These are phyloP conservation scores for Calcarius lapponicus DNA, from an alignment of 2,797 vertebrate genomes.

Conservation along the genomic window DNA sequence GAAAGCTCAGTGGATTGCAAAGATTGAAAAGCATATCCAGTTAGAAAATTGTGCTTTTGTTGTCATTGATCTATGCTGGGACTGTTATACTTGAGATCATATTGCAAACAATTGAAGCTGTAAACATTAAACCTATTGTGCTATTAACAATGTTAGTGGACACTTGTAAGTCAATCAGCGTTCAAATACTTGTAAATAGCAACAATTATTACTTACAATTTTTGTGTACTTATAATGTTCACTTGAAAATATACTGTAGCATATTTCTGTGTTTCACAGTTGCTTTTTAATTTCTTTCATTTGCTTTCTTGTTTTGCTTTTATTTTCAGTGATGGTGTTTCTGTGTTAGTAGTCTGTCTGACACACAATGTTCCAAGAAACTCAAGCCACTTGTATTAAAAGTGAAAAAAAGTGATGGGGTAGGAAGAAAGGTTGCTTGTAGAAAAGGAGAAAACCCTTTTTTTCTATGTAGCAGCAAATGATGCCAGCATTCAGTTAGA, in stretches of 20 bases:
- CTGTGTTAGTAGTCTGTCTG: conserved; percentile 78
- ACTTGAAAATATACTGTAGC: conserved; percentile 85
- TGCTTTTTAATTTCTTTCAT: conserved; percentile 77
- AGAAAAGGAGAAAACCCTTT: conserved; percentile 29
- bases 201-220: conserved; percentile 91
- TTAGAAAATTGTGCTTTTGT: conserved; percentile 89
- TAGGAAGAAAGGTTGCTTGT: background rate
- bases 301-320: conserved; percentile 71
- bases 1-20: conserved; percentile 72
- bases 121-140: conserved; percentile 90
- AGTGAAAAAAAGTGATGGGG: background rate
- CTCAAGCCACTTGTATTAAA: conserved; percentile 72
- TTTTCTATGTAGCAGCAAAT: conserved; percentile 56
- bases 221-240: conserved; percentile 94
- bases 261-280: conserved; percentile 82
- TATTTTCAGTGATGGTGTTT: conserved; percentile 80
- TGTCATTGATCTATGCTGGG: conserved; percentile 92
- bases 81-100: conserved; percentile 95
- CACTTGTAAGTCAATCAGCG: conserved; percentile 93
- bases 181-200: conserved; percentile 99
- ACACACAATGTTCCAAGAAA: conserved; percentile 78
- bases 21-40: conserved; percentile 90
- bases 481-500: conserved; percentile 6
- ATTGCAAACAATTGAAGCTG: conserved; percentile 80
- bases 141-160: conserved; percentile 94